phyloP scores from a whole-genome alignment of 2,888 invertebrate genomes.

The Zygogramma bicolorata region DNA sequence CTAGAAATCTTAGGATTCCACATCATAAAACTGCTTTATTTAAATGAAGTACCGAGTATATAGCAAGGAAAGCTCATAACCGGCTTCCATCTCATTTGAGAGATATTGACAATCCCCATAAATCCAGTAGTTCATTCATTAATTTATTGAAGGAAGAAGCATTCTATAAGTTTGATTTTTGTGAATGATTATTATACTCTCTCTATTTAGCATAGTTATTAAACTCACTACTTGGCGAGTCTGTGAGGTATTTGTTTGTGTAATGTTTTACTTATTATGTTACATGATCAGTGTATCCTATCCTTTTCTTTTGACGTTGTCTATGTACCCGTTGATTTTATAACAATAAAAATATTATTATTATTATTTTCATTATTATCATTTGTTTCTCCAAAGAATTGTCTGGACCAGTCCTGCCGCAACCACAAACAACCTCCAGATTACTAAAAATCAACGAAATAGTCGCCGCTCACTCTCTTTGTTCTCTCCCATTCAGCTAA shows the following conservation, averaged over 20 bases:
- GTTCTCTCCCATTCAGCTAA: constrained; percentile 29
- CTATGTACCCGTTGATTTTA: too few species aligned
- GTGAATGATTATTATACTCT: neutral
- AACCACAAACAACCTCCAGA: constrained; percentile 9
- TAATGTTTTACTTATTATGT: neutral
- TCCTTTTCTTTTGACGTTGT: too few species aligned
- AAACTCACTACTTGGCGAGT: too few species aligned
- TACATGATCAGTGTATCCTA: too few species aligned
- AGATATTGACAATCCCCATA: neutral
- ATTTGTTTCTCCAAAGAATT: too few species aligned
- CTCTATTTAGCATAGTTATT: too few species aligned
- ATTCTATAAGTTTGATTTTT: neutral
- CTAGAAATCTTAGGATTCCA: neutral
- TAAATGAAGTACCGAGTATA: neutral
- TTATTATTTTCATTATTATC: too few species aligned
- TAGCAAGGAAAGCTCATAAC: neutral
- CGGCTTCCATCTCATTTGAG: neutral
- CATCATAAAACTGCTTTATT: neutral
- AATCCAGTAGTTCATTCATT: neutral
- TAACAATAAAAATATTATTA: too few species aligned
- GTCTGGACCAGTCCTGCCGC: too few species aligned
- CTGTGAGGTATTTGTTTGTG: neutral
- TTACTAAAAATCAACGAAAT: constrained; percentile 29
- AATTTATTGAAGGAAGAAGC: neutral
- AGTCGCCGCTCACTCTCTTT: constrained; percentile 25